A percentile compares a stretch with the other conserved stretches of the same genome.
phyloP scores from a whole-genome alignment of 2,888 invertebrate genomes.

The Sepioteuthis lessoniana region DNA sequence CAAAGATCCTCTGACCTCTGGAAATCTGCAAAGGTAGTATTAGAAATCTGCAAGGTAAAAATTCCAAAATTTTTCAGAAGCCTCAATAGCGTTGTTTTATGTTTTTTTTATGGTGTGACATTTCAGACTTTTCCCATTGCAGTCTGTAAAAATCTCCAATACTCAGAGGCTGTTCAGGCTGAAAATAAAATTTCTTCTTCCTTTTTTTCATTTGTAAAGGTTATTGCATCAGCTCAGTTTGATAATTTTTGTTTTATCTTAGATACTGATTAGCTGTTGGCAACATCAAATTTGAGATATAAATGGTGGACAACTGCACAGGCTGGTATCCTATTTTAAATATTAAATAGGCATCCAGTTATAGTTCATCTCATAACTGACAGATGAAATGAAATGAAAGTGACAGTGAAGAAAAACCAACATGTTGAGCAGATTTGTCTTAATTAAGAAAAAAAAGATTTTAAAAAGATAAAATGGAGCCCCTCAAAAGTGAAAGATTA shows the following conservation, averaged over 20 bases:
- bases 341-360: background rate
- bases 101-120: background rate
- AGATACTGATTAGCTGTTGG: background rate
- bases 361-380: background rate
- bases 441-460: too few species aligned
- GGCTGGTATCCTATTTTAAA: background rate
- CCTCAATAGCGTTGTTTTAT: background rate
- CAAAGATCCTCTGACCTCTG: background rate
- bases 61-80: background rate
- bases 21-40: slow-evolving; percentile 35
- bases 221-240: slow-evolving; percentile 2
- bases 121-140: background rate
- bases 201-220: background rate
- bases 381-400: slow-evolving; percentile 4
- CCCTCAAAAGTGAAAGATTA: background rate
- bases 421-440: background rate
- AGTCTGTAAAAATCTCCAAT: background rate
- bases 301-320: background rate
- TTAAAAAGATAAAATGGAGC: background rate
- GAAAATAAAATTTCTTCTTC: background rate
- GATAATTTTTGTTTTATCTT: background rate
- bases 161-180: background rate
- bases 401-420: background rate
- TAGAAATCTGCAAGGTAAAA: background rate
- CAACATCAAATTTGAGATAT: background rate